Evolutionary conservation across 2,113 vertebrate genomes (phyloP).

Genomic region (Albula glossodonta): DNA sequence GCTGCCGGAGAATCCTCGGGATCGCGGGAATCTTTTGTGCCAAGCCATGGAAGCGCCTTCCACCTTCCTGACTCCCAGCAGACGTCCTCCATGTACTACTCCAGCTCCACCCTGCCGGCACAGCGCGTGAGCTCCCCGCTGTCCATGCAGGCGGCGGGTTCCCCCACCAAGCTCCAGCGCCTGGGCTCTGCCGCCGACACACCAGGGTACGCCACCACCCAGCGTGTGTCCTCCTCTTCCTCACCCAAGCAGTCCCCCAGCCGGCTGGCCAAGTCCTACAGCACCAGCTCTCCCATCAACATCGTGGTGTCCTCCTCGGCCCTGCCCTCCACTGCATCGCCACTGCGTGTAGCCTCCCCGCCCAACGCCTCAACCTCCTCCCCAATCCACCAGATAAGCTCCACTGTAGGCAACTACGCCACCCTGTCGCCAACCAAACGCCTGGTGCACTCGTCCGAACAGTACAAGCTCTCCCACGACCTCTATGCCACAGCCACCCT

Average conservation of each 20-base stretch:
- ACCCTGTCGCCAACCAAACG: slow-evolving; percentile 94
- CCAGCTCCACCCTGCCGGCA: slow-evolving; percentile 89
- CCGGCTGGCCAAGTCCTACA: slow-evolving; percentile 95
- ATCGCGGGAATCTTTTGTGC: slow-evolving; percentile 73
- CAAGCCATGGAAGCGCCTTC: slow-evolving; percentile 78
- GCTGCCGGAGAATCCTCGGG: slow-evolving; percentile 67
- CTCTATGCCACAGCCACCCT: slow-evolving; percentile 92
- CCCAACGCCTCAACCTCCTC: slow-evolving; percentile 77
- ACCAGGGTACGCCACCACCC: slow-evolving; percentile 78
- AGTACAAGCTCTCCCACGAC: slow-evolving; percentile 95
- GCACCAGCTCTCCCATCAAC: slow-evolving; percentile 87
- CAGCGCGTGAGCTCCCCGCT: slow-evolving; percentile 90
- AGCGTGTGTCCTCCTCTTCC: slow-evolving; percentile 82
- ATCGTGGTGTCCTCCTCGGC: slow-evolving; percentile 75
- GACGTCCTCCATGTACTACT: slow-evolving; percentile 79
- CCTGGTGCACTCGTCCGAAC: slow-evolving; percentile 89
- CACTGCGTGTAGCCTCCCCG: slow-evolving; percentile 85
- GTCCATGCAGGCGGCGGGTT: slow-evolving; percentile 78
- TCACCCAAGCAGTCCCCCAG: slow-evolving; percentile 90
- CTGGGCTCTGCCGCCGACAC: slow-evolving; percentile 82
- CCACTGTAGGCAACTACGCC: slow-evolving; percentile 92
- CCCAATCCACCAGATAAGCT: slow-evolving; percentile 87
- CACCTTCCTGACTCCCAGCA: slow-evolving; percentile 75
- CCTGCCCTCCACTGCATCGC: slow-evolving; percentile 69
- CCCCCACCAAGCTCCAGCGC: slow-evolving; percentile 89